Conservation (phyloP, 1,140 invertebrate genomes). For the Lepeophtheirus salmonis region DNA sequence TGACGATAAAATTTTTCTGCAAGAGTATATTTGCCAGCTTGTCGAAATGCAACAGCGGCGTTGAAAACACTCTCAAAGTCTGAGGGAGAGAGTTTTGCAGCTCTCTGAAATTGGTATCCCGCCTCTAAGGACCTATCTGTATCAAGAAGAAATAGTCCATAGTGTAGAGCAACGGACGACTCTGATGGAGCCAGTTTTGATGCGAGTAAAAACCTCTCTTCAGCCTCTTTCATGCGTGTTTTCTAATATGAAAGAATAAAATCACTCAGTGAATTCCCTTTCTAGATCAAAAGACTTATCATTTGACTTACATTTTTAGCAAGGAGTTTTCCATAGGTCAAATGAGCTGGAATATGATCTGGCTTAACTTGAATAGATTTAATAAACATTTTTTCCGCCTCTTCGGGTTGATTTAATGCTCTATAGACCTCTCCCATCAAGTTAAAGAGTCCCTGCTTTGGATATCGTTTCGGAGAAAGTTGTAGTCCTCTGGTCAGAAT, state of each 20-base stretch:
- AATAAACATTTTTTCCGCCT: constrained; percentile 63
- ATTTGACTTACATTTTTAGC: constrained; percentile 57
- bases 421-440: constrained; percentile 65
- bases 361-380: constrained; percentile 58
- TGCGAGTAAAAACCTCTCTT: constrained; percentile 70
- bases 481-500: constrained; percentile 26
- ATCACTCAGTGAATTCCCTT: not conserved
- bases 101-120: constrained; percentile 50
- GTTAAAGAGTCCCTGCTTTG: constrained; percentile 51
- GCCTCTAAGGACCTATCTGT: constrained; percentile 55
- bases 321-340: constrained; percentile 73
- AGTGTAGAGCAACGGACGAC: constrained; percentile 59
- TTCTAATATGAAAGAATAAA: constrained; percentile 33
- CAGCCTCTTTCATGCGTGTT: constrained; percentile 58
- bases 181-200: constrained; percentile 59
- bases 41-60: constrained; percentile 60
- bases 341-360: constrained; percentile 65
- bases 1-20: constrained; percentile 66
- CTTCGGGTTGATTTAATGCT: constrained; percentile 50
- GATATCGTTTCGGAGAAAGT: not conserved
- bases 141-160: constrained; percentile 69
- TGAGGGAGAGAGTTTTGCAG: constrained; percentile 47
- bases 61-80: constrained; percentile 66
- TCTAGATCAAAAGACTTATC: not conserved
- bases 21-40: constrained; percentile 48